phyloP scores from a whole-genome alignment of 2,797 vertebrate species.

The Melanotaenia boesemani region DNA sequence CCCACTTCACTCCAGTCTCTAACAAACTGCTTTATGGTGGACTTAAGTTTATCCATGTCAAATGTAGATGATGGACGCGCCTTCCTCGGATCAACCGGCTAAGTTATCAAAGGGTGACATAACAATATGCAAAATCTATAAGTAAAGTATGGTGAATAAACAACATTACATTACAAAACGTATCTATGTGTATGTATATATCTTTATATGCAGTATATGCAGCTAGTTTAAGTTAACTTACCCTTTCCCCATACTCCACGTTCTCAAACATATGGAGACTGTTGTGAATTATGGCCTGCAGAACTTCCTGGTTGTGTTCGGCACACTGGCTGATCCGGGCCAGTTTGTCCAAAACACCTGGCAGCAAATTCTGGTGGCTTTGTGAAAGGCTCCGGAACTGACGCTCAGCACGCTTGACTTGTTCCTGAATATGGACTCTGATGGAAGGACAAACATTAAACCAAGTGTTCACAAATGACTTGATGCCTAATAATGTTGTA shows the following conservation, averaged over 20 bases:
- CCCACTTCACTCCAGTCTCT: conserved; percentile 97
- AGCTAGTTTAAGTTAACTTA: conserved; percentile 65
- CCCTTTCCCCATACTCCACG: conserved; percentile 94
- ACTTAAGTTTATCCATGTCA: conserved; percentile 99
- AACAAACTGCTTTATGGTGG: conserved; percentile 99
- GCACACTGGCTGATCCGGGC: conserved; percentile 90
- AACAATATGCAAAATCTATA: neutral
- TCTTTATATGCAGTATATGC: neutral
- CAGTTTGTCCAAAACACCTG: conserved; percentile 90
- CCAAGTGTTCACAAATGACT: neutral
- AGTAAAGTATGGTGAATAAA: too few relatives aligned
- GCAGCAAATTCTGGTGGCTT: conserved; percentile 90
- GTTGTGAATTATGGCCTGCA: conserved; percentile 93
- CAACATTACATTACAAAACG: neutral
- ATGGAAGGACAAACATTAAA: conserved; percentile 27
- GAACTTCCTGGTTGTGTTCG: conserved; percentile 94
- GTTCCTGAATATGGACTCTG: conserved; percentile 93
- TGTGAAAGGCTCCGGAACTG: conserved; percentile 91
- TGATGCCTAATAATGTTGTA: neutral
- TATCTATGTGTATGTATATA: neutral
- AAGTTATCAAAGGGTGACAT: neutral
- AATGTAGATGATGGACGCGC: conserved; percentile 91
- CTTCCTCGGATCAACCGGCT: conserved; percentile 82
- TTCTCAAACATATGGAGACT: conserved; percentile 99
- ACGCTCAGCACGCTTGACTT: conserved; percentile 93